These are phyloP conservation scores for Anguilla megastoma DNA, from an alignment of 2,797 vertebrate genomes.

Conservation along the genomic window DNA sequence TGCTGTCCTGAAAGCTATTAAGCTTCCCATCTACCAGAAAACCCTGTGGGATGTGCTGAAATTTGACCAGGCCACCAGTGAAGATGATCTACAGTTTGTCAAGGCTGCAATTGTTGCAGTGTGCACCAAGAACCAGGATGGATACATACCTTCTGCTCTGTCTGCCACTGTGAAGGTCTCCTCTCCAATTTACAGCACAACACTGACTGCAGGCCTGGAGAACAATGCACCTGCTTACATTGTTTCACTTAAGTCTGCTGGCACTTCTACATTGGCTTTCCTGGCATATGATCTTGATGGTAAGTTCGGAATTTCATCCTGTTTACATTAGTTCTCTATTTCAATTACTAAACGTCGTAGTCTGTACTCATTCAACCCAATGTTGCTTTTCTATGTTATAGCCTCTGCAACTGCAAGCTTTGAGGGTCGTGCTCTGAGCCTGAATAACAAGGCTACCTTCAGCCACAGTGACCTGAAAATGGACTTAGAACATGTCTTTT, in stretches of 20 bases:
- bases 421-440: conserved; percentile 61
- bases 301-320: conserved; percentile 65
- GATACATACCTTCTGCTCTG: conserved; percentile 68
- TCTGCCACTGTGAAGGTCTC: conserved; percentile 67
- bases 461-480: conserved; percentile 78
- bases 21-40: conserved; percentile 68
- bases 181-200: conserved; percentile 80
- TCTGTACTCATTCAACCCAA: not conserved
- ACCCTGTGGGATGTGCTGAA: conserved; percentile 74
- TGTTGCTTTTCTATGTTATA: conserved; percentile 55
- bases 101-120: conserved; percentile 58
- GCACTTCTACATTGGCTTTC: conserved; percentile 77
- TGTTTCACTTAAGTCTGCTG: conserved; percentile 74
- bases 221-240: conserved; percentile 70
- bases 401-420: conserved; percentile 68
- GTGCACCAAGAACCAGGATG: conserved; percentile 69
- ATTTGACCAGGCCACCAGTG: conserved; percentile 63
- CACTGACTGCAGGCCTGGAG: conserved; percentile 67
- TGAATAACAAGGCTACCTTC: conserved; percentile 66
- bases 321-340: not conserved
- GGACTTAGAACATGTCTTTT: conserved; percentile 68
- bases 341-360: not conserved
- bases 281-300: conserved; percentile 85
- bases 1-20: conserved; percentile 50
- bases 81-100: conserved; percentile 64